Percentiles rank a stretch among this genome's conserved stretches.
Conservation (phyloP, 2,797 vertebrate genomes). For the Leucoraja ocellata region DNA sequence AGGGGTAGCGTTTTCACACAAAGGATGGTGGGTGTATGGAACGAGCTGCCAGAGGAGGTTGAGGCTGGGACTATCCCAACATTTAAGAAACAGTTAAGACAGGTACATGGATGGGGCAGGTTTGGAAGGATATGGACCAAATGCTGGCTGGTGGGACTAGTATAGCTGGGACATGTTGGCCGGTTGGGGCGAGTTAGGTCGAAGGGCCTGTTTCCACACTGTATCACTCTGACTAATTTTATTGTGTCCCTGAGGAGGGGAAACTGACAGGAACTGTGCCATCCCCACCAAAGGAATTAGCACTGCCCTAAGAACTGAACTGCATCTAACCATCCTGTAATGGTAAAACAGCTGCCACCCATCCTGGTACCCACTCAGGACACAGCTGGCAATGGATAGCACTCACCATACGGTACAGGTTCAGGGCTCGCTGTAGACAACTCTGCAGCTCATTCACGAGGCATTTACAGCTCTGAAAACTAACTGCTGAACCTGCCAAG, state of each 20-base stretch:
- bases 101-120: too few species aligned
- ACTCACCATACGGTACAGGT: constrained; percentile 76
- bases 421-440: constrained; percentile 72
- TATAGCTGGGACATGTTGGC: too few species aligned
- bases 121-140: too few species aligned
- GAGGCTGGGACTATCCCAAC: too few species aligned
- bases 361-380: neutral
- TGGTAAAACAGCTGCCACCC: neutral
- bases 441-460: constrained; percentile 76
- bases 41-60: too few species aligned
- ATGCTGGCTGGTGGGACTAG: too few species aligned
- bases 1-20: too few species aligned
- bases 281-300: neutral
- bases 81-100: too few species aligned
- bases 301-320: neutral
- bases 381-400: neutral
- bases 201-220: too few species aligned
- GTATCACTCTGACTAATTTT: neutral
- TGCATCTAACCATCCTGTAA: neutral
- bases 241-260: neutral
- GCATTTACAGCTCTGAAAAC: constrained; percentile 71
- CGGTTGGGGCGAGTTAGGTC: too few species aligned
- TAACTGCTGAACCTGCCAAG: constrained; percentile 62
- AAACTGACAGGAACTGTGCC: neutral
- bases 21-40: too few species aligned